phyloP scores from a whole-genome alignment of 1,140 invertebrate species.

The Calliphora vicina region DNA sequence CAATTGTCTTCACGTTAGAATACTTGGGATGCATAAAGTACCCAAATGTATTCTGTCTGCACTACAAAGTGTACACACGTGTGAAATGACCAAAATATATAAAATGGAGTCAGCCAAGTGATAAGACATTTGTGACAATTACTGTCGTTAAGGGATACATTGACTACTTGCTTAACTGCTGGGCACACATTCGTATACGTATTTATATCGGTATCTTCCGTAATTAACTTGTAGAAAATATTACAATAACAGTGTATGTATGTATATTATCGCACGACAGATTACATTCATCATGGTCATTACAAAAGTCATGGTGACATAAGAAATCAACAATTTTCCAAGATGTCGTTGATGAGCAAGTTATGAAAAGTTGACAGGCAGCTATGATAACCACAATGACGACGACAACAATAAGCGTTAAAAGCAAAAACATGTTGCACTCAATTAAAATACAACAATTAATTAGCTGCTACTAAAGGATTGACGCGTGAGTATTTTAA shows the following conservation, averaged over 20 bases:
- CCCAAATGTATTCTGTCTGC: too few relatives aligned
- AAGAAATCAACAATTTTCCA: neutral
- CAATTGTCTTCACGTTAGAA: too few relatives aligned
- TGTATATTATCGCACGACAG: neutral
- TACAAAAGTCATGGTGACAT: slow-evolving; percentile 9
- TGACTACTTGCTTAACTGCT: too few relatives aligned
- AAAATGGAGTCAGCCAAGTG: too few relatives aligned
- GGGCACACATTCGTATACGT: neutral
- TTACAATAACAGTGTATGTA: neutral
- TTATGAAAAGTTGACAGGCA: neutral
- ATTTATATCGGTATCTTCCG: neutral
- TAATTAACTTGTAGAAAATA: neutral
- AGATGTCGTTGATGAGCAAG: neutral
- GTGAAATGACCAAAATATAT: too few relatives aligned
- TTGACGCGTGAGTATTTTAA: neutral
- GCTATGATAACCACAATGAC: neutral
- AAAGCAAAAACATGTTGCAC: neutral
- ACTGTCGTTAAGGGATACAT: too few relatives aligned
- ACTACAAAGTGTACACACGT: too few relatives aligned
- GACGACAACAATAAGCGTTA: neutral
- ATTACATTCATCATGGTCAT: neutral
- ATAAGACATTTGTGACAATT: too few relatives aligned
- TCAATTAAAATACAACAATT: neutral
- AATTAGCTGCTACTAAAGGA: neutral
- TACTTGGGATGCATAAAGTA: too few relatives aligned